phyloP scores from a whole-genome alignment of 2,797 vertebrate genomes.

The Buphagus erythrorhynchus region DNA sequence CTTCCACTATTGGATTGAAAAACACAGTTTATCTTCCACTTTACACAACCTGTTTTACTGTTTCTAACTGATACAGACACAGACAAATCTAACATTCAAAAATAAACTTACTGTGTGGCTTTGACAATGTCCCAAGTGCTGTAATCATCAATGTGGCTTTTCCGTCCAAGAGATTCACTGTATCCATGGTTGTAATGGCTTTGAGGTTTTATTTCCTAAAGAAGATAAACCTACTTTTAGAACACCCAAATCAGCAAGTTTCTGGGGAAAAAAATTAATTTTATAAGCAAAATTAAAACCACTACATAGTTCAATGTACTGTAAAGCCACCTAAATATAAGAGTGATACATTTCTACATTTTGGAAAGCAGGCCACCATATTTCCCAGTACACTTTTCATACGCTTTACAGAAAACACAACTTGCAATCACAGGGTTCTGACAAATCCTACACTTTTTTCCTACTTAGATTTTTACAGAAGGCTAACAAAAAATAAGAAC shows the following conservation, averaged over 20 bases:
- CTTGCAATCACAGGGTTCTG: neutral
- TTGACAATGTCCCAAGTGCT: conserved; percentile 99
- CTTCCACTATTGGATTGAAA: neutral
- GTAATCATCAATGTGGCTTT: conserved; percentile 96
- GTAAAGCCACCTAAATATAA: neutral
- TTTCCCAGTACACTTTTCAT: neutral
- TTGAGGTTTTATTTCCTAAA: conserved; percentile 94
- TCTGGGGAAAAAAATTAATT: neutral
- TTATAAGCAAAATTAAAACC: neutral
- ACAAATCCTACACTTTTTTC: neutral
- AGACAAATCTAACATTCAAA: neutral
- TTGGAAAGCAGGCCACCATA: neutral
- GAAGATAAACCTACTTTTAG: conserved; percentile 35
- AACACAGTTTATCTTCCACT: neutral
- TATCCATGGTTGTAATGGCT: conserved; percentile 97
- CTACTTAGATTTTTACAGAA: neutral
- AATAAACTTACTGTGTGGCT: conserved; percentile 93
- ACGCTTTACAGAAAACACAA: neutral
- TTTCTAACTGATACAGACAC: neutral
- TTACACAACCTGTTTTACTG: neutral
- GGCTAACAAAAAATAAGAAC: neutral
- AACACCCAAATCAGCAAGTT: neutral
- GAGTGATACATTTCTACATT: neutral
- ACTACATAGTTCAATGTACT: neutral
- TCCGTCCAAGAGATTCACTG: conserved; percentile 90